Evolutionary conservation across 2,888 invertebrate species (phyloP), one percentile per base, ranked within the genome.

Genomic region (Mechanitis mazaeus): DNA sequence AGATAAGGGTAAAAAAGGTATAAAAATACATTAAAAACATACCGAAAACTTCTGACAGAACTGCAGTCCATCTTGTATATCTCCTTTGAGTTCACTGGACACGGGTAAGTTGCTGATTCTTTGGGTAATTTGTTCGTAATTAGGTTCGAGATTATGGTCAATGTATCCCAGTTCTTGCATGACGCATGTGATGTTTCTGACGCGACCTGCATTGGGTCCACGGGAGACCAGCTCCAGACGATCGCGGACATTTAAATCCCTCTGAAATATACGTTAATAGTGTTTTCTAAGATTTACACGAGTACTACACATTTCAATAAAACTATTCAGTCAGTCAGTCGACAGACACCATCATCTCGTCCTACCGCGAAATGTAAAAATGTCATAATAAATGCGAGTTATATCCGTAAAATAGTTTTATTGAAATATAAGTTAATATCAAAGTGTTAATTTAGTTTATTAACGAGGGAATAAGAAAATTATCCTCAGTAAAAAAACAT

Each of bases 21-120:
- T 20, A 45, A 31, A 47, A 47, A 11, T 28, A 60, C 31, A 33
- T 45, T 53, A 50, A 0, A 38, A 57, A 64, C 12, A 76, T 75
- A 94, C 94, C 71, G 94, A 93, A 78, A 94, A 94, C 75, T 94
- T 92, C 78, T 93, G 92, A 72, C 94, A 94, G 79, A 93, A 94
- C 70, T 91, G 88, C 60, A 94, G 82, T 0, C 93, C 93, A 46
- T 94, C 94, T 67, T 92, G 92, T 72, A 94, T 93, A 70, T 94
- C 94, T 3, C 83, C 86, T 75, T 92, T 92, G 50, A 94, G 82
- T 70, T 93, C 94, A 7, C 85, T 88, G 2, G 92, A 83, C 1
- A 94, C 91, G 0, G 93, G 93, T 28, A 94, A 79, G 70, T 91
- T 91, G 71, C 84, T 87, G 74, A 94, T 92, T 58, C 93, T 81